Evolutionary conservation across 2,113 vertebrate species (phyloP), one percentile per base, ranked within the genome.

Genomic region (Dicrurus megarhynchus): DNA sequence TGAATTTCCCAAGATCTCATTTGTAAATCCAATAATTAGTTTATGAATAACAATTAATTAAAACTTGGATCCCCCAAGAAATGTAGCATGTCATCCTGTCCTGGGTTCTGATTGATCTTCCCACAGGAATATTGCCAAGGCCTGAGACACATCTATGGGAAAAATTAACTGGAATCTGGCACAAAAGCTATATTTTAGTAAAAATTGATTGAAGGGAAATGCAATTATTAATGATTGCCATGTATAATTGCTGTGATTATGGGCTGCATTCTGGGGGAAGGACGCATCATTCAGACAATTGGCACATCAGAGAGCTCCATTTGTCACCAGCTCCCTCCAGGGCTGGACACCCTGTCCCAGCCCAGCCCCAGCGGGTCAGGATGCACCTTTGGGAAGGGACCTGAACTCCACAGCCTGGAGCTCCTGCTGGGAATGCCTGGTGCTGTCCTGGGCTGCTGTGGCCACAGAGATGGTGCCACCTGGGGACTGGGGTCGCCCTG

Each of bases 41-140:
- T 96, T 93, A 93, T 96, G 86, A 96, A 90, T 96, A 96, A 81
- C 86, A 97, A 92, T 96, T 95, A 92, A 95, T 97, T 97, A 96
- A 90, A 96, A 93, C 60, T 84, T 92, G 76, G 79, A 83, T 95
- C 86, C 71, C 74, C 75, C 86, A 79, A 89, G 95, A 95, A 92
- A 78, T 44, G 73, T 8, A 28, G 32, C 63, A 3, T 81, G 89
- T 70, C 92, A 70, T 89, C 73, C 73, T 64, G 86, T 81, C 89
- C 68, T 44, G 81, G 24, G 30, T 13, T 79, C 83, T 92, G 94
- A 96, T 10, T 84, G 95, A 95, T 92, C 93, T 81, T 59, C 86
- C 71, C 83, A 63, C 47, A 50, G 71, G 50, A 83, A 84, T 67
- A 77, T 35, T 95, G 86, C 94, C 78, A 93, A 44, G 2, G 42